phyloP scores from a whole-genome alignment of 2,888 invertebrate genomes.

The Yponomeuta evonymella region DNA sequence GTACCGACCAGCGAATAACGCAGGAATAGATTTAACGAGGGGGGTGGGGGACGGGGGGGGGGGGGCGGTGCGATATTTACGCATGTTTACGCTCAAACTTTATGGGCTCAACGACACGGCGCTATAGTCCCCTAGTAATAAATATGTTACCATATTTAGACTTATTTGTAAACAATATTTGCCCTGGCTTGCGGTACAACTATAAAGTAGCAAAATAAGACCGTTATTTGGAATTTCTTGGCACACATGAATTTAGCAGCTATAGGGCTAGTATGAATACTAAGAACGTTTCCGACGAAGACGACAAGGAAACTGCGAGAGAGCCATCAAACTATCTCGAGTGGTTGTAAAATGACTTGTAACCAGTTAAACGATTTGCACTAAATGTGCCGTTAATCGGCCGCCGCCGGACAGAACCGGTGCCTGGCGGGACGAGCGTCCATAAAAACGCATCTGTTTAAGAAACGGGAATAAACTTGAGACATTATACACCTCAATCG shows the following conservation, averaged over 20 bases:
- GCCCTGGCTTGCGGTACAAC: background rate
- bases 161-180: constrained; percentile 5
- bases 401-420: constrained; percentile 16
- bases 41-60: constrained; percentile 24
- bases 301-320: constrained; percentile 6
- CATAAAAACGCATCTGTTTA: constrained; percentile 8
- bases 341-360: constrained; percentile 8
- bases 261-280: background rate
- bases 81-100: constrained; percentile 71
- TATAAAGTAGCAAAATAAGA: background rate
- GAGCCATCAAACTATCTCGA: background rate
- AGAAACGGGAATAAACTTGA: constrained; percentile 7
- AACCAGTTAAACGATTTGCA: constrained; percentile 27
- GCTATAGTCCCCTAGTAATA: constrained; percentile 29
- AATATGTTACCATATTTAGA: constrained; percentile 6
- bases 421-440: constrained; percentile 1
- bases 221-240: too few species aligned
- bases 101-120: constrained; percentile 74
- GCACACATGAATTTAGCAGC: too few species aligned
- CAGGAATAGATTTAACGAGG: constrained; percentile 70
- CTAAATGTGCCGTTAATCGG: constrained; percentile 31
- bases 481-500: constrained; percentile 7
- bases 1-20: background rate
- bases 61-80: constrained; percentile 61
- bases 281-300: background rate